Base-by-base conservation (phyloP, 2,797 vertebrate species). In the Pseudocheirus occidentalis region DNA sequence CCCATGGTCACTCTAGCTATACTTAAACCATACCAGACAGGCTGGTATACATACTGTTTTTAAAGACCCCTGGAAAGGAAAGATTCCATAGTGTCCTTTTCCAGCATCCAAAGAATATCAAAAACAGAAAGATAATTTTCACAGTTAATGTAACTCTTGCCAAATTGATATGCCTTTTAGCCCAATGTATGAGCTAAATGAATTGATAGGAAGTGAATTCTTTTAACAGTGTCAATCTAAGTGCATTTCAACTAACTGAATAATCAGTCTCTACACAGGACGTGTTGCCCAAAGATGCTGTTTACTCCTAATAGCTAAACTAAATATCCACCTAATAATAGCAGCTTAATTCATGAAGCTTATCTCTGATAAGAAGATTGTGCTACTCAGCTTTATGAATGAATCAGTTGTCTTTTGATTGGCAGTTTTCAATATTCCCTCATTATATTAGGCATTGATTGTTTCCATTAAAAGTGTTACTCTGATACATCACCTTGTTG, bases 331-430 rank as follows among this genome's bases (percentile, higher is more conserved):
- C 21, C 40, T 95, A 92, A 12, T 21, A 40, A 55, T 4, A 95
- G 21, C 28, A 54, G 92, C 31, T 40, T 55, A 92, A 96, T 93
- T 95, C 31, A 93, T 62, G 34, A 94, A 90, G 87, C 92, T 40
- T 57, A n/a, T 95, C 59, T 94, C 55, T n/a, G 31, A 27, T 18
- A 12, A 55, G 96, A 73, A 91, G 24, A 11, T 66, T 58, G 24
- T 94, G 92, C 93, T 91, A 96, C 92, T 73, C 28, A 91, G 94
- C 93, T 93, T 87, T 56, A 92, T 87, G 73, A 94, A 29, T 93
- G 55, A 93, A 57, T 46, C 40, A 34, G 0, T 66, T 90, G 55
- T 92, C 91, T 40, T 40, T 54, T 90, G 73, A 95, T 92, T 90
- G 95, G 81, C 55, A 94, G 54, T 55, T 90, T 91, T 53, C 54